These are phyloP conservation scores for Caenorhabditis briggsae DNA, from an alignment of 1,140 invertebrate genomes.

Conservation along the genomic window DNA sequence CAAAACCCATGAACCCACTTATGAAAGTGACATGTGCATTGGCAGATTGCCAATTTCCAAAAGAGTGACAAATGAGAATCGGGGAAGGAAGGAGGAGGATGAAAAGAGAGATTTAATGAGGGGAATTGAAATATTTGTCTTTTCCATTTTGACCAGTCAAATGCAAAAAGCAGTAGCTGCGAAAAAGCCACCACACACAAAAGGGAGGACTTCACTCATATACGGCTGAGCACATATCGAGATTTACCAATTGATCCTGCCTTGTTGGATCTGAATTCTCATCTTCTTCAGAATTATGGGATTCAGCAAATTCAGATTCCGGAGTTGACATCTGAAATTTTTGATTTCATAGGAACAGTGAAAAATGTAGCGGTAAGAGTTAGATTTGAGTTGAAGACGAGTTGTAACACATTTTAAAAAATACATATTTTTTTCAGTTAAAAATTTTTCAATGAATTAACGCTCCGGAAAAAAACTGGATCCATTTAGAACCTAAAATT, in stretches of 20 bases:
- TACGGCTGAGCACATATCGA: constrained; percentile 2
- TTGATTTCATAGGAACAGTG: too few species aligned
- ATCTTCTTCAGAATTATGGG: neutral
- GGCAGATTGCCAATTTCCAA: constrained; percentile 20
- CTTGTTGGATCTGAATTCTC: neutral
- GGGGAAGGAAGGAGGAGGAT: neutral
- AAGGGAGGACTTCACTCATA: too few species aligned
- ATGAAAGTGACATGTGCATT: neutral
- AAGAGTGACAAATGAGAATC: constrained; percentile 32
- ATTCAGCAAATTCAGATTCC: neutral
- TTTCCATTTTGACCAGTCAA: neutral
- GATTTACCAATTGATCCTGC: neutral
- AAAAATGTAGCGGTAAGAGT: too few species aligned
- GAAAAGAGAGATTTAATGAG: constrained; percentile 10
- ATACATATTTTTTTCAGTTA: too few species aligned
- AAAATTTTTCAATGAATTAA: too few species aligned
- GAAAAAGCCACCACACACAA: neutral
- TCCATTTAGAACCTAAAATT: neutral
- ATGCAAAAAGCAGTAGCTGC: neutral
- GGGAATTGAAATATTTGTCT: constrained; percentile 13
- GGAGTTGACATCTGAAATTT: neutral
- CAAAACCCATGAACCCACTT: neutral
- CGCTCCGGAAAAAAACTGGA: neutral
- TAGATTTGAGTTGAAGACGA: neutral
- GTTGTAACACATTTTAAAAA: too few species aligned